phyloP scores from a whole-genome alignment of 2,113 vertebrate genomes.

The Callospermophilus lateralis region DNA sequence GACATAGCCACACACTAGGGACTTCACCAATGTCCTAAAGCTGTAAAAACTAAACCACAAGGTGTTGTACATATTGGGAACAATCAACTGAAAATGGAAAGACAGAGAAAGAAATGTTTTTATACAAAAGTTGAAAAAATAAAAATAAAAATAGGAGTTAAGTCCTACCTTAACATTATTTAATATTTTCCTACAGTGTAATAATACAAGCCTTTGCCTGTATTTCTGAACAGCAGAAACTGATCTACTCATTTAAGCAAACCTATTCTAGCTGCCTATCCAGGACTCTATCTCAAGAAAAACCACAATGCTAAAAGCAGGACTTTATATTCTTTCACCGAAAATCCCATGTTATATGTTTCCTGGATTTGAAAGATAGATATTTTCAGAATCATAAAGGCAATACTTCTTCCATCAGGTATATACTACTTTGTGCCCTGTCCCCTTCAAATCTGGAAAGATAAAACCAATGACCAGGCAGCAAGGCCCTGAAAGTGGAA shows the following conservation, averaged over 20 bases:
- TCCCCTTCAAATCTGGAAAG: neutral
- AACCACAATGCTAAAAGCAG: neutral
- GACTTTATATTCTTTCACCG: neutral
- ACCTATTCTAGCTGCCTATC: neutral
- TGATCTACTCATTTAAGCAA: neutral
- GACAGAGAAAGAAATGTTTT: neutral
- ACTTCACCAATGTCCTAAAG: neutral
- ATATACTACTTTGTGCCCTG: neutral
- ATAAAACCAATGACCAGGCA: neutral
- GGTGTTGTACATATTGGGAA: neutral
- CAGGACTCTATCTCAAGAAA: constrained; percentile 1
- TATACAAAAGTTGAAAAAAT: neutral
- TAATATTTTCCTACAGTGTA: neutral
- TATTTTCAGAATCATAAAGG: neutral
- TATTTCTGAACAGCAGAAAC: neutral
- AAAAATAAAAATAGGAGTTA: too few relatives aligned
- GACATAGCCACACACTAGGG: neutral
- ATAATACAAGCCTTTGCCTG: neutral
- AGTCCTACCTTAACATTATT: neutral
- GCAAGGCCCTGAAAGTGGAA: neutral
- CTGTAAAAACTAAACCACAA: neutral
- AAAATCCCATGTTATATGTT: neutral
- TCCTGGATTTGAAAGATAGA: constrained; percentile 5
- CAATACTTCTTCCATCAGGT: neutral
- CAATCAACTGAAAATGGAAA: neutral